phyloP scores from a whole-genome alignment of 2,113 vertebrate species.

The Oryzias woworae region DNA sequence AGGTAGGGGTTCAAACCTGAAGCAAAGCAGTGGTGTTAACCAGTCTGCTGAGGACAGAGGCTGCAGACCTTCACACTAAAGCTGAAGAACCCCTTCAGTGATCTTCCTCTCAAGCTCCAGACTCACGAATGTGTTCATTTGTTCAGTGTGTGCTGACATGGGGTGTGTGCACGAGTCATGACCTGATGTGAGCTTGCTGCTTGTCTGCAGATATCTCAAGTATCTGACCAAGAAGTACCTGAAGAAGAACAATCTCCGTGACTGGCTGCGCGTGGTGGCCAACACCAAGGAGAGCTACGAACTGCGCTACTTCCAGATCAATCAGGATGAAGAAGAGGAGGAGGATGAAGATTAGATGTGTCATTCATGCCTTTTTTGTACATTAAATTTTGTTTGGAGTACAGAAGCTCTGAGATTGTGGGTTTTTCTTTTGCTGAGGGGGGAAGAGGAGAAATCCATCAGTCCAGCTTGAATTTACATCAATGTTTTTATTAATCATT shows the following conservation, averaged over 20 bases:
- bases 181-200: too few species aligned
- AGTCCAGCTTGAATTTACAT: conserved; percentile 12
- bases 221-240: conserved; percentile 97
- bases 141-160: too few species aligned
- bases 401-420: not conserved
- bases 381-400: conserved; percentile 52
- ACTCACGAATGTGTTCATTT: too few species aligned
- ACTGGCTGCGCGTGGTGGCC: conserved; percentile 92
- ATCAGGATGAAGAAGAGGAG: conserved; percentile 92
- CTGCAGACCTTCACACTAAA: too few species aligned
- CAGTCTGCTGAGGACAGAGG: too few species aligned
- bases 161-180: too few species aligned
- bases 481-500: conserved; percentile 67
- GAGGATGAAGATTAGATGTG: conserved; percentile 89
- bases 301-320: conserved; percentile 94
- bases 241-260: conserved; percentile 93
- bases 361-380: conserved; percentile 38
- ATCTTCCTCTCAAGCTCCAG: too few species aligned
- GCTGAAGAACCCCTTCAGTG: too few species aligned
- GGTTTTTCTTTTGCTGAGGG: not conserved
- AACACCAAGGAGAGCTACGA: conserved; percentile 96
- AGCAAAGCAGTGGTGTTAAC: too few species aligned
- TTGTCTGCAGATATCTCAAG: conserved; percentile 85
- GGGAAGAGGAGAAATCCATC: not conserved
- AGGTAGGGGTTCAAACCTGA: too few species aligned